Percentiles rank a stretch among this genome's conserved stretches.
Conservation (phyloP, 2,888 invertebrate genomes). For the Philonicus albiceps region DNA sequence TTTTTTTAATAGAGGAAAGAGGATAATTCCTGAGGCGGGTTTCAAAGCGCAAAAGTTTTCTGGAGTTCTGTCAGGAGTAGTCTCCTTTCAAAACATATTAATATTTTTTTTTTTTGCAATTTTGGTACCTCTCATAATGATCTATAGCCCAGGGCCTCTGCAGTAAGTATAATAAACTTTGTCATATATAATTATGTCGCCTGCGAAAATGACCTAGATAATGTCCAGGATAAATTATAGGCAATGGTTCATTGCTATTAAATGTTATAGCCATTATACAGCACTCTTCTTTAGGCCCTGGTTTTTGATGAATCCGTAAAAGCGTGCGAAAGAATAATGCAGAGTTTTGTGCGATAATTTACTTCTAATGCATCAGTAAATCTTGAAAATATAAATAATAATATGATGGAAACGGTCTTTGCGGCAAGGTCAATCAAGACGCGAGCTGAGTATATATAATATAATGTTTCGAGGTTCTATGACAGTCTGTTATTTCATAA, state of each 20-base stretch:
- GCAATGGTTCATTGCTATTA: background rate
- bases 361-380: background rate
- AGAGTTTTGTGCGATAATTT: conserved; percentile 2
- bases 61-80: background rate
- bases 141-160: background rate
- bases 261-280: background rate
- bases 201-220: background rate
- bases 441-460: too few relatives aligned
- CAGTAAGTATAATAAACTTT: background rate
- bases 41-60: background rate
- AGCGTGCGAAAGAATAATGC: background rate
- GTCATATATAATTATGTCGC: background rate
- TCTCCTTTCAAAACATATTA: background rate
- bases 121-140: background rate
- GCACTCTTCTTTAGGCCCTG: background rate
- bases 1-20: background rate
- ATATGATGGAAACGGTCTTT: background rate
- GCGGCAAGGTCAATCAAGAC: background rate
- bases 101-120: background rate
- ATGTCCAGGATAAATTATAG: background rate
- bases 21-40: background rate
- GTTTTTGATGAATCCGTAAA: background rate
- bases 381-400: conserved; percentile 11
- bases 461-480: too few relatives aligned
- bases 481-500: too few relatives aligned